Base-by-base conservation (phyloP, 2,888 invertebrate genomes). In the Arctia plantaginis region DNA sequence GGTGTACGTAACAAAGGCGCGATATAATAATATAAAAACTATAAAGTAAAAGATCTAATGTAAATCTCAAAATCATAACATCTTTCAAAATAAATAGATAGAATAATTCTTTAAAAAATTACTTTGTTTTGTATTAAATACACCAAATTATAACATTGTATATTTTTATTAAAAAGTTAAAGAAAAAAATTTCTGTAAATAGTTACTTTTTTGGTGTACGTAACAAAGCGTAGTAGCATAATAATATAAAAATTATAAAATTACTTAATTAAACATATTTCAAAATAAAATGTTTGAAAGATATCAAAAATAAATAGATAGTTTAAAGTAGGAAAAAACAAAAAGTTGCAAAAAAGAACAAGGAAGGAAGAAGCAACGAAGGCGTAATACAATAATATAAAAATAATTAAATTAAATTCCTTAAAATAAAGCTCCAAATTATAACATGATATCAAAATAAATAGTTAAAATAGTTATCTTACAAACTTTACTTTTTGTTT, bases 391-490 rank as follows among this genome's bases (percentile, higher is more conserved):
- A 20, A 18, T 47, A 59, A 65, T 35, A 65, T 65, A 35, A 35
- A 64, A 65, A 20, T 65, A 65, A 59, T 55, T n/a, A 10, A 55
- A 55, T 51, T 23, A 51, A 51, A 23, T n/a, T 0, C n/a, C 55
- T 3, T 62, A 62, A 69, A 55, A 15, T 65, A 65, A 35, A 35
- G 35, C 23, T 65, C 20, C 35, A 65, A 65, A 65, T 23, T n/a
- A 65, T 23, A 66, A 66, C 39, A 66, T 66, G n/a, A 23, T 66
- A n/a, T 35, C 3, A 65, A 65, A 66, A 66, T n/a, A 66, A 62
- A 41, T 44, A 10, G 18, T 35, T 51, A 44, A 71, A 71, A 65
- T 33, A 65, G 35, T 23, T n/a, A 13, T 13, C 7, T 12, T 51
- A 47, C n/a, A n/a, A 35, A 51, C 35, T 12, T n/a, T 66, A 51